These are phyloP conservation scores for Halocaridina rubra DNA, from an alignment of 2,888 invertebrate genomes.

Conservation along the genomic window DNA sequence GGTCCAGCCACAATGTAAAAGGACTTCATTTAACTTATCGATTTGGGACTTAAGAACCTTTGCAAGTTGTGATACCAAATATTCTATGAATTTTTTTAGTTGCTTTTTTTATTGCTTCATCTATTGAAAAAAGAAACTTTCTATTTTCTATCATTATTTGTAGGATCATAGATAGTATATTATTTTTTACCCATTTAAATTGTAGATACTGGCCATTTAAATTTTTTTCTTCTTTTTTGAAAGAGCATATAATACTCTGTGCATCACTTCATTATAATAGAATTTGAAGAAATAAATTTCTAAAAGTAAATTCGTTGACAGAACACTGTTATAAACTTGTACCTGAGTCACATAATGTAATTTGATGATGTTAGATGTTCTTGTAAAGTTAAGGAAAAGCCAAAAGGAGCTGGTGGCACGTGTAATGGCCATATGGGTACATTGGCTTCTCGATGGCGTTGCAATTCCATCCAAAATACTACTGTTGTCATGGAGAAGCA, in stretches of 20 bases:
- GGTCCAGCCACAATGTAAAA: background rate
- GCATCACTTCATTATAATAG: no score
- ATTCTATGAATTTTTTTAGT: conserved; percentile 51
- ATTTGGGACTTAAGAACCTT: conserved; percentile 6
- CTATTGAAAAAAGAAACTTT: conserved; percentile 40
- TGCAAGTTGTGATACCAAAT: conserved; percentile 58
- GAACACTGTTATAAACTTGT: conserved; percentile 45
- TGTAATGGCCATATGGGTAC: background rate
- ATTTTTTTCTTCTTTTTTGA: background rate
- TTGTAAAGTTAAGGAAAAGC: conserved; percentile 25
- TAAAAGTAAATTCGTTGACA: background rate
- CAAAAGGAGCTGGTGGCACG: conserved; percentile 14
- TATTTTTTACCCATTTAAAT: conserved; percentile 57
- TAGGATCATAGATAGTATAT: conserved; percentile 58
- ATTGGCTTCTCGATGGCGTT: background rate
- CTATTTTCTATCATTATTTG: conserved; percentile 61
- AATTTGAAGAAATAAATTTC: no score
- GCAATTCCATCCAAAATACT: background rate
- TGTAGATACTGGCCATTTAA: conserved; percentile 51
- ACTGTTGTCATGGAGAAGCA: background rate
- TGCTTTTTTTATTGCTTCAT: conserved; percentile 44
- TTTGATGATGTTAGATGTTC: conserved; percentile 38
- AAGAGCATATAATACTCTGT: conserved; percentile 55
- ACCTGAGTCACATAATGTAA: conserved; percentile 46
- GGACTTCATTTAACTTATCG: background rate